A percentile compares a stretch with the other conserved stretches of the same genome.
Evolutionary conservation across 2,797 vertebrate species (phyloP).

Genomic region (Micromesistius poutassou): DNA sequence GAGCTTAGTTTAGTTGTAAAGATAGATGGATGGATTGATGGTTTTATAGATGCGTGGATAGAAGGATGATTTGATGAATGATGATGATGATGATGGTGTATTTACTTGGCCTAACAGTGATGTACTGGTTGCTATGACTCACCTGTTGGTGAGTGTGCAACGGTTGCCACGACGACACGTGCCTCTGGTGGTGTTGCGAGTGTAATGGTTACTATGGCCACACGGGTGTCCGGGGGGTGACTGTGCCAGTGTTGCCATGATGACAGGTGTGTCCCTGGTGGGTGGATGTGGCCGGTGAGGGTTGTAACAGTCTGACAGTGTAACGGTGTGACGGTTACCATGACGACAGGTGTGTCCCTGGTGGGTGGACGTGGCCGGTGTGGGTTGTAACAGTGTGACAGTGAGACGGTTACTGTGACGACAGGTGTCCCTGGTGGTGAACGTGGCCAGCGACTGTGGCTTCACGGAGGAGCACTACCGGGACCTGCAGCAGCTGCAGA

Average conservation of each 20-base stretch:
- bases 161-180: constrained; percentile 66
- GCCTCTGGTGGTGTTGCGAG: constrained; percentile 85
- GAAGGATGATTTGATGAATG: too few relatives aligned
- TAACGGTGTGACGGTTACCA: neutral
- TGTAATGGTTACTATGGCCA: neutral
- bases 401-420: neutral
- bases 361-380: constrained; percentile 93
- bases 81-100: neutral
- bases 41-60: neutral
- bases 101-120: neutral
- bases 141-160: constrained; percentile 38
- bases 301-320: constrained; percentile 53
- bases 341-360: constrained; percentile 84
- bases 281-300: constrained; percentile 95
- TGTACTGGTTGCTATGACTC: neutral
- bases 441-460: constrained; percentile 93
- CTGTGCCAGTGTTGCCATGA: constrained; percentile 71
- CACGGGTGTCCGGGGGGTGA: constrained; percentile 39
- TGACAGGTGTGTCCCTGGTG: constrained; percentile 87
- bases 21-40: neutral
- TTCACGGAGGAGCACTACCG: constrained; percentile 91
- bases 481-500: constrained; percentile 87
- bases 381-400: constrained; percentile 72
- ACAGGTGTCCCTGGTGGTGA: constrained; percentile 93
- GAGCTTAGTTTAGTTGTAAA: neutral